These are phyloP conservation scores for Escarpia spicata DNA, from an alignment of 2,888 invertebrate species.

Conservation along the genomic window DNA sequence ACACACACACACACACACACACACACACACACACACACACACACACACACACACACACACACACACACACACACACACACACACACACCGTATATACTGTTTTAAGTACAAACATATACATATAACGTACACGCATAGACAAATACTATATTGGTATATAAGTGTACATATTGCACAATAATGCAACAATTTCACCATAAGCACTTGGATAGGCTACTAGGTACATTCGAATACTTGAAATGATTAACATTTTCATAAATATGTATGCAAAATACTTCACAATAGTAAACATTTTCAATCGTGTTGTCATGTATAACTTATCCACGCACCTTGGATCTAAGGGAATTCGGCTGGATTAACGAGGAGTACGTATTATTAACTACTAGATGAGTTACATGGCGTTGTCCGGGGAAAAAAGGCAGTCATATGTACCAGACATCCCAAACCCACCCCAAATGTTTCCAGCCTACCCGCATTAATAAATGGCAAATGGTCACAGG, in stretches of 20 bases:
- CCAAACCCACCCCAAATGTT: too few relatives aligned
- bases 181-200: neutral
- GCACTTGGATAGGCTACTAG: neutral
- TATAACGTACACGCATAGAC: neutral
- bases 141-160: neutral
- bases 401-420: too few relatives aligned
- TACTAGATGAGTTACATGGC: too few relatives aligned
- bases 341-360: too few relatives aligned
- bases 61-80: neutral
- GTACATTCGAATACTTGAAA: neutral
- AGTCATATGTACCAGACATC: too few relatives aligned
- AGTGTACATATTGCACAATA: neutral
- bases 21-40: neutral
- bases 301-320: neutral
- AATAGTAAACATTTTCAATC: too few relatives aligned
- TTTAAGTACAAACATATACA: neutral
- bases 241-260: neutral
- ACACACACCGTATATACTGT: neutral
- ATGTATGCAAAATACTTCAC: neutral
- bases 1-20: too few relatives aligned
- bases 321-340: neutral
- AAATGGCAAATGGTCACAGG: too few relatives aligned
- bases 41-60: neutral
- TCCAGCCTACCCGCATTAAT: too few relatives aligned
- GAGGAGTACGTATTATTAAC: too few relatives aligned